Base-by-base conservation (phyloP, 2,888 invertebrate species). In the Tortricodes alternella region DNA sequence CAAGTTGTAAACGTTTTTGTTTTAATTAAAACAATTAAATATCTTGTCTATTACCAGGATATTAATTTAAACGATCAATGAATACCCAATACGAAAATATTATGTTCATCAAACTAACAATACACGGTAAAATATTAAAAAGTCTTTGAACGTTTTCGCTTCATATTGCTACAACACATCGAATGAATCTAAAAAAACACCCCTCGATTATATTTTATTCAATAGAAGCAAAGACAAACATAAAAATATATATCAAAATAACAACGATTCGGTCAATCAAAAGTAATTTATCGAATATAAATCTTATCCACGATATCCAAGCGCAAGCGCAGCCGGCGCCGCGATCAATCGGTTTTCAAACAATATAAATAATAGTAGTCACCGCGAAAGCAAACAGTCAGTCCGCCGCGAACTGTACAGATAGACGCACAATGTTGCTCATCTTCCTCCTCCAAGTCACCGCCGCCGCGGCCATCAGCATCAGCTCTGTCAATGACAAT, bases 311-410 rank as follows among this genome's bases (percentile, higher is more conserved):
- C 62, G 62, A 56, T 59, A 79, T 73, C 75, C 80, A 63, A 43
- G 50, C 58, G 38, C 60, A 13, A 57, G 63, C 60, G 62, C 62
- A 69, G 70, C 67, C 67, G 67, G 66, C 67, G 74, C 73, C 80
- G 74, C 67, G 74, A 73, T 77, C 77, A 82, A 86, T 82, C 73
- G 83, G 80, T 86, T 85, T 78, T 67, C 72, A 85, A 88, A 89
- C 87, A 89, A 86, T 90, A 90, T 90, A 89, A 90, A 89, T 89
- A 87, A 87, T 85, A 83, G 85, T 84, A 72, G 74, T 73, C 70
- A 71, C 18, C 65, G 74, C 70, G 68, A 74, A 68, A 65, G 73
- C 69, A 68, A 75, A 73, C 86, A 89, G 89, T 89, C 73, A 65
- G 67, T 68, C 65, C 68, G 80, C 77, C 67, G 76, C 72, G 76